Evolutionary conservation across 2,113 vertebrate species (phyloP), one percentile per base, ranked within the genome.

Genomic region (Lampris incognitus): DNA sequence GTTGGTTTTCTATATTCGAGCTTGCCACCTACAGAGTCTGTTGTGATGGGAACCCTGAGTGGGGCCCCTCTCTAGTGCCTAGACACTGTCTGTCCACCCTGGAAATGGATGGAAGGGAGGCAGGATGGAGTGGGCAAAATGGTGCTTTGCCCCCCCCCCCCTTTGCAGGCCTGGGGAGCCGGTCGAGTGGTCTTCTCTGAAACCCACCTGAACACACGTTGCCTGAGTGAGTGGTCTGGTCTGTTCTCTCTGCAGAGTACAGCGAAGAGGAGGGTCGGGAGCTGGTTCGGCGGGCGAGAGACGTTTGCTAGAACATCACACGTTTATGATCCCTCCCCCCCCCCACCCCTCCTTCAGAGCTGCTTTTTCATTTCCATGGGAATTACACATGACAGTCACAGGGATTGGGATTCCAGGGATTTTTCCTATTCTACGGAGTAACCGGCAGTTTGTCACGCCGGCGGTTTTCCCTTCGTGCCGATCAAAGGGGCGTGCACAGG

Each of bases 61-160:
- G 77, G 74, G 84, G 72, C 79, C 60, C 85, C 80, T 85, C 81
- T 83, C 69, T 85, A 46, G 56, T 76, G 72, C 80, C 85, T 83
- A 48, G 52, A 69, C 68, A 67, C 48, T 66, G 72, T 87, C 83
- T 83, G 81, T 84, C 84, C 85, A 88, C 88, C 87, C 82, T 81
- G 56, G 67, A 69, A 69, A 81, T 85, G 76, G 64, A 72, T 48
- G 63, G 55, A 39, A 64, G 85, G 64, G 77, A 86, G 24, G 24
- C 24, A 24, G 24, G 24, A 24, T 24, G 24, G 24, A 24, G 24
- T 24, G 24, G 24, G 24, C 89, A 91, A 83, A 84, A 81, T 72
- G 55, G 44, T 41, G 83, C 92, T 88, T 93, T 92, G 87, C 91
- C 72, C 74, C 67, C 50, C 91, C 72, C 74, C 67, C 50, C 59